Evolutionary conservation across 2,113 vertebrate genomes (phyloP).

Genomic region (Apeltes quadracus): DNA sequence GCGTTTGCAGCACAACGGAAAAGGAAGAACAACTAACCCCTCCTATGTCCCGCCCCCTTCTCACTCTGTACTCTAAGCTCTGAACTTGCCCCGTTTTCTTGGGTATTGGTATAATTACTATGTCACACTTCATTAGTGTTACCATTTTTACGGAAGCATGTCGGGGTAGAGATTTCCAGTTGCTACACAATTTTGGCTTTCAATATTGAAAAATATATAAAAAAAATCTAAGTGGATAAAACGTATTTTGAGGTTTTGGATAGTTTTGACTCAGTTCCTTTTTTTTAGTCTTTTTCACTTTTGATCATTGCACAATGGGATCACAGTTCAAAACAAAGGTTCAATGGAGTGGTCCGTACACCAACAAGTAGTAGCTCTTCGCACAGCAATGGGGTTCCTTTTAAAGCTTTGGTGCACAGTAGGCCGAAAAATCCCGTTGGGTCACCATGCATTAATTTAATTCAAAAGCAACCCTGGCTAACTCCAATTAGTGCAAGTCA

Average conservation of each 20-base stretch:
- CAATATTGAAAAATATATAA: too few species aligned
- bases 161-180: background rate
- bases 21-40: background rate
- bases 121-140: background rate
- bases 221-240: background rate
- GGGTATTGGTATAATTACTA: background rate
- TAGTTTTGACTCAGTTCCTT: too few species aligned
- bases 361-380: slow-evolving; percentile 7
- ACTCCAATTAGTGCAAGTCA: too few species aligned
- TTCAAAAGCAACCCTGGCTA: too few species aligned
- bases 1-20: background rate
- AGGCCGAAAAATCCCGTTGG: too few species aligned
- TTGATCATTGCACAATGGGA: slow-evolving; percentile 31
- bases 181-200: too few species aligned
- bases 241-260: background rate
- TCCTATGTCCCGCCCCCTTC: background rate
- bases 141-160: background rate
- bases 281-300: too few species aligned
- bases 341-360: slow-evolving; percentile 32
- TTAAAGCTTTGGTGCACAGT: background rate
- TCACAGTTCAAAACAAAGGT: slow-evolving; percentile 29
- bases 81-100: background rate
- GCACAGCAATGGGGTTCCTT: slow-evolving; percentile 4
- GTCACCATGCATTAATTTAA: too few species aligned
- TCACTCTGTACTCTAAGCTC: background rate